Base-by-base conservation (phyloP, 2,797 vertebrate species). In the Acanthiza pusilla region DNA sequence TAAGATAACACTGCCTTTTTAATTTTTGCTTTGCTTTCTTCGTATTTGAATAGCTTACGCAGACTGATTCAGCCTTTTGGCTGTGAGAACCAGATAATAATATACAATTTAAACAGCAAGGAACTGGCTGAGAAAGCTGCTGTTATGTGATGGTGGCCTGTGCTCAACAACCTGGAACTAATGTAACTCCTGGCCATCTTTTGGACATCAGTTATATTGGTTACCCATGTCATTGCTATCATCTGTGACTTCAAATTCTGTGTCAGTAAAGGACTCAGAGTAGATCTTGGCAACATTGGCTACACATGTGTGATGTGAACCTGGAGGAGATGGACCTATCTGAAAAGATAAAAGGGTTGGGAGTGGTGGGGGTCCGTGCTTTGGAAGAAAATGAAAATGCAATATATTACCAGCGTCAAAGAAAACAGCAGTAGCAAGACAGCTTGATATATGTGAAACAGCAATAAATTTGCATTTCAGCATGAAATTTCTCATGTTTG, bases 21-120 rank as follows among this genome's bases (percentile, higher is more conserved):
- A 53, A 86, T 86, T 91, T 83, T 42, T 90, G 57, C 82, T 88
- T 92, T 74, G 55, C 62, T 93, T 94, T 88, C 67, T 93, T 95
- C 90, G 72, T 85, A 70, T 73, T 94, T 86, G 73, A 91, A 84
- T 71, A 73, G 51, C 45, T 81, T 84, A 81, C 73, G 75, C 2
- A 2, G 43, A 90, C 32, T 30, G 43, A 90, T 76, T 94, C 85
- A 71, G 58, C 53, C 55, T 73, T 91, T 90, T 81, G 73, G 62
- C 66, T 95, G 20, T 32, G 32, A 76, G 62, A 93, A 93, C 16
- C 58, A 86, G 55, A 73, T 81, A 88, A 65, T 73, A 93, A 86
- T 47, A 90, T 23, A 73, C 51, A 90, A 93, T 73, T 91, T 78
- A 86, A 91, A 91, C 55, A 76, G 76, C 66, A 76, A 81, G 34